These are phyloP conservation scores for Ophion costatus DNA, from an alignment of 2,888 invertebrate genomes.

Conservation along the genomic window DNA sequence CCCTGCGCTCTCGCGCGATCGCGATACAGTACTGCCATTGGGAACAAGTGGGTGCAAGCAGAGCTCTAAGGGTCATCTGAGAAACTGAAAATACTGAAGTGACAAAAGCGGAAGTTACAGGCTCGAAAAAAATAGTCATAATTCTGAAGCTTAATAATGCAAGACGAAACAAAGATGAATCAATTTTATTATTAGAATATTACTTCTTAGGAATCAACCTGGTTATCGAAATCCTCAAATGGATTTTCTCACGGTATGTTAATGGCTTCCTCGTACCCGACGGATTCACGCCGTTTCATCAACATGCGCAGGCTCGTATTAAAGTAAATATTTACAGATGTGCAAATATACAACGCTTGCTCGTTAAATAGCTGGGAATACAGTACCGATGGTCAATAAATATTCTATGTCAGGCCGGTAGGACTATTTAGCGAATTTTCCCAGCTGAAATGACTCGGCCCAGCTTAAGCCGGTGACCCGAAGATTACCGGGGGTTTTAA, in stretches of 20 bases:
- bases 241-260: neutral
- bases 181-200: neutral
- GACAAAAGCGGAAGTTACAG: no score
- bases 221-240: neutral
- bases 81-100: no score
- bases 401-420: neutral
- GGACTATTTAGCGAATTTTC: constrained; percentile 55
- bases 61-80: no score
- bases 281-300: neutral
- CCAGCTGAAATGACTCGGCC: constrained; percentile 68
- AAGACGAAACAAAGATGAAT: neutral
- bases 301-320: no score
- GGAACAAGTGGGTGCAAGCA: no score
- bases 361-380: neutral
- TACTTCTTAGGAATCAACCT: neutral
- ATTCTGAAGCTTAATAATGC: no score
- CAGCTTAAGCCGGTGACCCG: constrained; percentile 65
- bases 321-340: neutral
- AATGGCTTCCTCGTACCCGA: no score
- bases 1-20: no score
- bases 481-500: constrained; percentile 62
- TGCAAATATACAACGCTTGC: neutral
- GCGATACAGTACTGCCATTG: no score
- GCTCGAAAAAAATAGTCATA: no score
- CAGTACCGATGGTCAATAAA: neutral